Percentiles rank a stretch among this genome's conserved stretches.
Conservation (phyloP, 2,113 vertebrate species). For the Lophotis ruficrista region DNA sequence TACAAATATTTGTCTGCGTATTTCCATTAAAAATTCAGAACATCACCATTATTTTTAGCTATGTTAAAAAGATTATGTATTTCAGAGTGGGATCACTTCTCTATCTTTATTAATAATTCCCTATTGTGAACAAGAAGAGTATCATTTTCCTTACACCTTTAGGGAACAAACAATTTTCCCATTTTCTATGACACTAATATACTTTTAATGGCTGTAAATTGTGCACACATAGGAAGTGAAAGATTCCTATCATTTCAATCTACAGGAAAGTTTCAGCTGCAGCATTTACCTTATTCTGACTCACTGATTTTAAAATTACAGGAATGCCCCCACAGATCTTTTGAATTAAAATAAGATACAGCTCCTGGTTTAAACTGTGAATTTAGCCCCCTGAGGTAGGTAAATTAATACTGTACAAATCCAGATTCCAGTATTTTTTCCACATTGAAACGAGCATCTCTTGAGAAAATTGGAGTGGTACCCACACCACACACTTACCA, state of each 20-base stretch:
- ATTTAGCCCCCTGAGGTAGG: neutral
- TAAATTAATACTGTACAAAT: neutral
- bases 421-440: neutral
- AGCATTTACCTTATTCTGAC: slow-evolving; percentile 40
- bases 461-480: neutral
- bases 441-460: neutral
- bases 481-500: neutral
- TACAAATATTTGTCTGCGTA: neutral
- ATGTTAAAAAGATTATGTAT: neutral
- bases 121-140: slow-evolving; percentile 28
- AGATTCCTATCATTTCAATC: slow-evolving; percentile 49
- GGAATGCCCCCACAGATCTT: neutral
- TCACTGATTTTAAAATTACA: slow-evolving; percentile 55
- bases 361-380: neutral
- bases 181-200: slow-evolving; percentile 44
- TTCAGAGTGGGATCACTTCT: slow-evolving; percentile 1
- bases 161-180: slow-evolving; percentile 63
- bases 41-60: neutral
- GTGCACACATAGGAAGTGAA: slow-evolving; percentile 44
- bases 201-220: slow-evolving; percentile 61
- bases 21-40: neutral
- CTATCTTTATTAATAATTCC: slow-evolving; percentile 47
- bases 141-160: slow-evolving; percentile 42
- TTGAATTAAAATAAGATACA: slow-evolving; percentile 33
- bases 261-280: slow-evolving; percentile 14